A percentile compares a stretch with the other conserved stretches of the same genome.
phyloP scores from a whole-genome alignment of 2,797 vertebrate genomes.

The Leucoraja ocellata region DNA sequence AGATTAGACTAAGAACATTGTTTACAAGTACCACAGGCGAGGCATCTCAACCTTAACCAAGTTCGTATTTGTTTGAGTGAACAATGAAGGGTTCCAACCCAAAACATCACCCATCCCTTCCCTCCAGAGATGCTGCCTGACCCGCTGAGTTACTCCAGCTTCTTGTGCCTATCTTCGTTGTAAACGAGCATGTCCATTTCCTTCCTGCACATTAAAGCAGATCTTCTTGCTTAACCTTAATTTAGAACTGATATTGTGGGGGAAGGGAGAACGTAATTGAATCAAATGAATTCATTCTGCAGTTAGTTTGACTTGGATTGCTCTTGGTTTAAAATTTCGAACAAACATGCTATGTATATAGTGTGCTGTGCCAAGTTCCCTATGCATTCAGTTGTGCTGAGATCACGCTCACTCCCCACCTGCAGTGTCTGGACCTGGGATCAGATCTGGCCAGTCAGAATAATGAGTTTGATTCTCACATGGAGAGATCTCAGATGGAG shows the following conservation, averaged over 20 bases:
- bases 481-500: neutral
- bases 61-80: neutral
- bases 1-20: neutral
- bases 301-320: neutral
- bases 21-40: neutral
- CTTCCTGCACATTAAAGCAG: neutral
- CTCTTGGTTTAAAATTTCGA: neutral
- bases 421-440: neutral
- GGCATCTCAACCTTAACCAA: neutral
- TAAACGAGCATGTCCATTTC: no score
- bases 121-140: no score
- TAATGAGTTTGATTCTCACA: neutral
- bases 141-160: no score
- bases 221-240: neutral
- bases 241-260: neutral
- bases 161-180: no score
- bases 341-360: neutral
- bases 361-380: neutral
- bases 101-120: no score
- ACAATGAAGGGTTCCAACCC: neutral
- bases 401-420: neutral
- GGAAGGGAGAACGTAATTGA: neutral
- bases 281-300: neutral
- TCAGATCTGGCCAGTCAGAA: neutral
- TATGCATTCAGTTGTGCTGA: no score